A percentile compares a stretch with the other conserved stretches of the same genome.
Conservation (phyloP, 2,797 vertebrate genomes). For the Enteromius radiatus region DNA sequence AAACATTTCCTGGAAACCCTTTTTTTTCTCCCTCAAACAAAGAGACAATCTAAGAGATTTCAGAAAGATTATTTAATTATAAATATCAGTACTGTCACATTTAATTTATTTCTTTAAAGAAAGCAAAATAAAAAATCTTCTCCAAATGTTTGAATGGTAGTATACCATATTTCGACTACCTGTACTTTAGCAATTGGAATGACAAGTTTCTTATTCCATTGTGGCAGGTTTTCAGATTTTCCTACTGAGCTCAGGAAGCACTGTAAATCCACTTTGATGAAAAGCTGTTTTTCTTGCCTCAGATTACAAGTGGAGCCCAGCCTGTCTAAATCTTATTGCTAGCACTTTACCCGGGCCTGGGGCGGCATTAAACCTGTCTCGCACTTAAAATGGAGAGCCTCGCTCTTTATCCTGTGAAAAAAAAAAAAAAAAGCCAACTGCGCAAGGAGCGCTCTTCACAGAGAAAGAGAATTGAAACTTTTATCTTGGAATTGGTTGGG, state of each 20-base stretch:
- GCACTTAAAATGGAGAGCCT: conserved; percentile 65
- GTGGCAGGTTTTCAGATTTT: conserved; percentile 25
- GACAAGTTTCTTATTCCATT: conserved; percentile 23
- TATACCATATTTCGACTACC: not conserved
- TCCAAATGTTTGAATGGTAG: not conserved
- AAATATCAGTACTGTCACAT: not conserved
- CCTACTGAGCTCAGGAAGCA: conserved; percentile 45
- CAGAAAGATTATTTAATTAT: not conserved
- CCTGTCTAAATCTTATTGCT: conserved; percentile 66
- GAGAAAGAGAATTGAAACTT: conserved; percentile 42
- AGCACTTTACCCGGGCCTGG: conserved; percentile 62
- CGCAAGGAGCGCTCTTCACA: conserved; percentile 13
- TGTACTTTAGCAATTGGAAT: conserved; percentile 8
- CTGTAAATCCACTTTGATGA: conserved; percentile 70
- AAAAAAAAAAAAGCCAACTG: conserved; percentile 19
- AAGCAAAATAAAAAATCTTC: not conserved
- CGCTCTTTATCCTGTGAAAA: conserved; percentile 55
- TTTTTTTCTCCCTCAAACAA: not conserved
- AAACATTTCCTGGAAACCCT: not conserved
- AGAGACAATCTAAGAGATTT: too few relatives aligned
- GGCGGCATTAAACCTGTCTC: conserved; percentile 71
- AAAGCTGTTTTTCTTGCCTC: conserved; percentile 65
- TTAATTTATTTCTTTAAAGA: not conserved
- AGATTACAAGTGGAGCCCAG: conserved; percentile 65
- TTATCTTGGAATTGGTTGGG: conserved; percentile 52